Base-by-base conservation (phyloP, 64 coral and sea anemone species). In the Pachyseris speciosa region DNA sequence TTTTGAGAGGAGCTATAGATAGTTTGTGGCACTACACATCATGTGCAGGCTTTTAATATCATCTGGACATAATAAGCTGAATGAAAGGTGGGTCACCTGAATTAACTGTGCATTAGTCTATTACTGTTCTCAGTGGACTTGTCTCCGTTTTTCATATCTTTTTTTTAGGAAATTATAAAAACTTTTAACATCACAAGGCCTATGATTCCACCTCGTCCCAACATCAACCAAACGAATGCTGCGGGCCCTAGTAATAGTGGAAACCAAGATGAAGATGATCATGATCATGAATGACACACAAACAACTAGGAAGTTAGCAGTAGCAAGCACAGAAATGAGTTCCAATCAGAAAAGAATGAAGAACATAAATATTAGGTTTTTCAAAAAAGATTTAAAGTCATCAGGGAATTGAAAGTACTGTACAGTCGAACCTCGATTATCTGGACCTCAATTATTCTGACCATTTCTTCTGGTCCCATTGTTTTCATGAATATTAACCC, bases 181-280 rank as follows among this genome's bases (percentile, higher is more conserved):
- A 57, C 73, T 20, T 94, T 83, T 77, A 86, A 94, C 33, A 94
- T 94, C 77, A 89, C 43, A 43, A 67, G 76, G 51, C 70, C 93
- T 20, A 77, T 94, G 86, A 94, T 94, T 28, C 92, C 92, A 37
- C 89, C 87, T 26, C 50, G 87, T 17, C 55, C 65, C 26, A 75
- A 32, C 19, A 42, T 53, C 28, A 72, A 44, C 28, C 24, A 30
- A 44, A 26, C 8, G 9, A 43, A 27, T 25, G 7, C 0, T 32
- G 79, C 17, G 37, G 29, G 51, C 33, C 43, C 37, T 28, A 43
- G 17, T 20, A 85, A 32, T 36, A 2, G 9, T 44, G 25, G 31
- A 69, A 86, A 48, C 28, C 39, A 69, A n/a, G 42, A 33, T 47
- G 38, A 67, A 67, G 42, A 67, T 50, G 67, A 30, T 17, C 40